Evolutionary conservation across 2,888 invertebrate species (phyloP).

Genomic region (Temnothorax rugatulus): DNA sequence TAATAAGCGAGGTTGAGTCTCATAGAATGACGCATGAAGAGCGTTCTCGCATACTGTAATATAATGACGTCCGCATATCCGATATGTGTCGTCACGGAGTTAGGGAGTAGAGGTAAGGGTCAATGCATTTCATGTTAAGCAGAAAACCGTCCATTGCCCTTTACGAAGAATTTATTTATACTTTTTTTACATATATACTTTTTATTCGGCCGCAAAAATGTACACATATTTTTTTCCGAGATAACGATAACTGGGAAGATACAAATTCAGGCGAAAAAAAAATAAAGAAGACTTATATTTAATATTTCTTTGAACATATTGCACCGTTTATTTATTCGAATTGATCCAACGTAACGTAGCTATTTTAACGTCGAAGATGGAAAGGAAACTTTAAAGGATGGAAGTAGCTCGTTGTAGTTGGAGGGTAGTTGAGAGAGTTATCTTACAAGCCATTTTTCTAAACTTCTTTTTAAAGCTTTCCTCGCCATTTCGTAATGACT

Average conservation of each 20-base stretch:
- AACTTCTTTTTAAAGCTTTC: slow-evolving; percentile 17
- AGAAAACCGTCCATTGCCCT: neutral
- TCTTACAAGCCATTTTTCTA: slow-evolving; percentile 34
- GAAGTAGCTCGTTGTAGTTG: neutral
- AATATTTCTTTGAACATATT: neutral
- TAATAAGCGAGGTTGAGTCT: neutral
- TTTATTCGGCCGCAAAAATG: neutral
- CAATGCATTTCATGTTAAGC: neutral
- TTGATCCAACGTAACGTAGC: neutral
- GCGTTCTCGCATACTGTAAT: slow-evolving; percentile 1
- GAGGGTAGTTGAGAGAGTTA: slow-evolving; percentile 19
- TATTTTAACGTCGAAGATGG: neutral
- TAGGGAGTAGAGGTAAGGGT: neutral
- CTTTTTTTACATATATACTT: neutral
- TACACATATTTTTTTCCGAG: neutral
- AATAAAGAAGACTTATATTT: neutral
- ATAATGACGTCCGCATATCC: slow-evolving; percentile 23
- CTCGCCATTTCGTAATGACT: slow-evolving; percentile 20
- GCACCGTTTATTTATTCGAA: neutral
- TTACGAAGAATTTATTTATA: slow-evolving; percentile 3
- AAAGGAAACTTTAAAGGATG: neutral
- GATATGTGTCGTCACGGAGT: neutral
- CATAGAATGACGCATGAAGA: slow-evolving; percentile 23
- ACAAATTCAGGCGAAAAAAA: neutral
- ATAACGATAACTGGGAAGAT: neutral